Conservation (phyloP, 2,888 invertebrate genomes). For the Vandiemenella viatica region DNA sequence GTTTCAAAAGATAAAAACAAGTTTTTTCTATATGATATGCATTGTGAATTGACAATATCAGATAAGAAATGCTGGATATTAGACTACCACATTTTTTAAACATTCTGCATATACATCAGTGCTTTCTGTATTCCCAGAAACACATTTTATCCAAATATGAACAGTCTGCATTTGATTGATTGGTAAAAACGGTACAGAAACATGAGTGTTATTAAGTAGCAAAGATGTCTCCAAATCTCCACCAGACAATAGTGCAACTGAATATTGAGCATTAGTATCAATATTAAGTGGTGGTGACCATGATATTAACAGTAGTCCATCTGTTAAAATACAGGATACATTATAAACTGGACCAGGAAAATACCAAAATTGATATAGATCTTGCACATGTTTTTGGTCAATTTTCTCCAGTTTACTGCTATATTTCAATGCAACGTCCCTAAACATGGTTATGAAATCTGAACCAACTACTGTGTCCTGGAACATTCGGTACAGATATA, state of each 20-base stretch:
- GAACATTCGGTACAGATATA: constrained; percentile 33
- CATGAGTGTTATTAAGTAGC: background rate
- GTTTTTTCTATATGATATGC: too few relatives aligned
- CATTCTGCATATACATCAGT: background rate
- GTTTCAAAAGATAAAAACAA: too few relatives aligned
- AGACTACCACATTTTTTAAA: background rate
- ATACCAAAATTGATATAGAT: constrained; percentile 12
- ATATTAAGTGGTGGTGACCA: constrained; percentile 17
- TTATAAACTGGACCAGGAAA: constrained; percentile 15
- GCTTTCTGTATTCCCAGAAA: constrained; percentile 4
- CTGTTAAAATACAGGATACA: constrained; percentile 9
- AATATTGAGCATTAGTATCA: constrained; percentile 3
- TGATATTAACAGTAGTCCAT: constrained; percentile 1
- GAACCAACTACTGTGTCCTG: constrained; percentile 32
- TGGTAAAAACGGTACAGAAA: background rate
- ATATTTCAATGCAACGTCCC: constrained; percentile 6
- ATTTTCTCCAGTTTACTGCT: background rate
- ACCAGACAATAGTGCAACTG: background rate
- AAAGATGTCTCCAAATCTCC: background rate
- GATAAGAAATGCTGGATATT: too few relatives aligned
- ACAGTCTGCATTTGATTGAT: background rate
- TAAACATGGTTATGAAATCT: constrained; percentile 9
- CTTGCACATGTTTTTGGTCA: background rate
- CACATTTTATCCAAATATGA: constrained; percentile 12
- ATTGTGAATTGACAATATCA: too few relatives aligned